Conservation (phyloP, 2,888 invertebrate genomes). For the Clivina fossor region DNA sequence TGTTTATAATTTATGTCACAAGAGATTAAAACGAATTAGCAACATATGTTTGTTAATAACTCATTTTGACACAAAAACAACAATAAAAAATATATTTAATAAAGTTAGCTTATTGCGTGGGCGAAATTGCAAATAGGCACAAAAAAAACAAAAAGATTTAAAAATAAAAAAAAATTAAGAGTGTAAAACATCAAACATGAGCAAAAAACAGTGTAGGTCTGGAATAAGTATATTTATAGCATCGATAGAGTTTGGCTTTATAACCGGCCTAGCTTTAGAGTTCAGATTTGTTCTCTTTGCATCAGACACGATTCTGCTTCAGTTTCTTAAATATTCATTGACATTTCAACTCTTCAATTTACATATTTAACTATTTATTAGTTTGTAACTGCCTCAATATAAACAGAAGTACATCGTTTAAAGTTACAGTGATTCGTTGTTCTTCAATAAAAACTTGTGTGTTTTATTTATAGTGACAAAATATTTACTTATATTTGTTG, state of each 20-base stretch:
- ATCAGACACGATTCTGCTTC: slow-evolving; percentile 2
- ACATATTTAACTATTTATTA: slow-evolving; percentile 28
- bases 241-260: slow-evolving; percentile 20
- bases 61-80: slow-evolving; percentile 3
- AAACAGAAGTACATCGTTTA: too few relatives aligned
- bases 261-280: slow-evolving; percentile 19
- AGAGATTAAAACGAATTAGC: background rate
- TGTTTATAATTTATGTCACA: background rate
- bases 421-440: too few relatives aligned
- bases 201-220: slow-evolving; percentile 32
- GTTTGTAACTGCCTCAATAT: too few relatives aligned
- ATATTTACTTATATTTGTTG: too few relatives aligned
- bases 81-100: slow-evolving; percentile 7
- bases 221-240: slow-evolving; percentile 33
- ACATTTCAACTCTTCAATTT: slow-evolving; percentile 30
- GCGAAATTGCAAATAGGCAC: slow-evolving; percentile 20
- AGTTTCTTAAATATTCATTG: slow-evolving; percentile 27
- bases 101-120: slow-evolving; percentile 9
- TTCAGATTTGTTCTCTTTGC: slow-evolving; percentile 32
- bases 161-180: too few relatives aligned
- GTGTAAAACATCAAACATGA: slow-evolving; percentile 20
- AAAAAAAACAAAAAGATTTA: too few relatives aligned
- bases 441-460: too few relatives aligned
- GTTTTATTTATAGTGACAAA: too few relatives aligned
- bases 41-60: slow-evolving; percentile 7